Conservation (phyloP, 2,888 invertebrate species). For the Hydropsyche betteni region DNA sequence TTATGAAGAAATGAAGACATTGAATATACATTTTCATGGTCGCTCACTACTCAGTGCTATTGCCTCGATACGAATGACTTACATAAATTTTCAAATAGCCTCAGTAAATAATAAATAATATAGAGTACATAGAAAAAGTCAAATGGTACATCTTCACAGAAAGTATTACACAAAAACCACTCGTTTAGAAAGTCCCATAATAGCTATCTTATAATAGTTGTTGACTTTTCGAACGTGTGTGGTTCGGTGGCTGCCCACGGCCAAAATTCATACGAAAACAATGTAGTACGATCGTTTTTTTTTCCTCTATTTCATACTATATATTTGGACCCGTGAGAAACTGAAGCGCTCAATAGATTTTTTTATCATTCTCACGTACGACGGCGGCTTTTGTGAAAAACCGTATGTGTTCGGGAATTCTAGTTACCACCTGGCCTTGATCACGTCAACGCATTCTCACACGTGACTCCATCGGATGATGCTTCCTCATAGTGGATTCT, state of each 20-base stretch:
- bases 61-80: not conserved
- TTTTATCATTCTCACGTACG: conserved; percentile 21
- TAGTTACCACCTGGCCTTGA: not conserved
- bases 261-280: conserved; percentile 26
- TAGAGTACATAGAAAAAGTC: not conserved
- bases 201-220: conserved; percentile 35
- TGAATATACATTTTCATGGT: too few relatives aligned
- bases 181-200: conserved; percentile 41
- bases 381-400: conserved; percentile 5
- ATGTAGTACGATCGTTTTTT: conserved; percentile 25
- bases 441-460: conserved; percentile 10
- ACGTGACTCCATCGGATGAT: conserved; percentile 7
- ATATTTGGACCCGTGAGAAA: conserved; percentile 12
- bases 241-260: conserved; percentile 32
- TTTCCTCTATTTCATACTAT: not conserved
- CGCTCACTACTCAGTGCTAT: not conserved
- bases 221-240: conserved; percentile 24
- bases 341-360: not conserved
- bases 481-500: not conserved
- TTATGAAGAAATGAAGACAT: too few relatives aligned
- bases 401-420: conserved; percentile 14
- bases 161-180: conserved; percentile 44
- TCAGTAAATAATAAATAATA: conserved; percentile 6
- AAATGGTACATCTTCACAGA: conserved; percentile 21
- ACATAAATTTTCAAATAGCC: conserved; percentile 5